phyloP scores from a whole-genome alignment of 2,888 invertebrate species.

The Acleris sparsana region DNA sequence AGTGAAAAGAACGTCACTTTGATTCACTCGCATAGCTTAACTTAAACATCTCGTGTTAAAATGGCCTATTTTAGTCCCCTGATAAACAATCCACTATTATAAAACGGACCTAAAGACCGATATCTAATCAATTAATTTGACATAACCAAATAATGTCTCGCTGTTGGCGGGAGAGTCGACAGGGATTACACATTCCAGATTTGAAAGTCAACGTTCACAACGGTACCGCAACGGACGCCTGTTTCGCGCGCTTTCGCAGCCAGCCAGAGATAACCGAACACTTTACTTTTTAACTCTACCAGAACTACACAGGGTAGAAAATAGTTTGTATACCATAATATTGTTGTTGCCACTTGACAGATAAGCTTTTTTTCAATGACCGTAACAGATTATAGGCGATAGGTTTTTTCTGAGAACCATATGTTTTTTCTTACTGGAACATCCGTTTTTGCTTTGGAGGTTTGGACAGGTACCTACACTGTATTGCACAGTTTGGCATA shows the following conservation, averaged over 20 bases:
- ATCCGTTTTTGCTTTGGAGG: conserved; percentile 25
- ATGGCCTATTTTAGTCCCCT: too few species aligned
- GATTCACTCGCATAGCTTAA: too few species aligned
- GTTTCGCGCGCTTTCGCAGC: conserved; percentile 64
- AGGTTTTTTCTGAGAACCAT: conserved; percentile 35
- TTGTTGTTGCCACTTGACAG: conserved; percentile 41
- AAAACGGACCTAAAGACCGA: background rate
- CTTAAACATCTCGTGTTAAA: too few species aligned
- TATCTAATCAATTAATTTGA: background rate
- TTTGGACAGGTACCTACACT: conserved; percentile 28
- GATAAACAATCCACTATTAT: too few species aligned
- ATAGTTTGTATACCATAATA: background rate
- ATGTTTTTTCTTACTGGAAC: conserved; percentile 33
- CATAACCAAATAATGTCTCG: conserved; percentile 1
- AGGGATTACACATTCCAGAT: conserved; percentile 61
- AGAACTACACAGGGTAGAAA: conserved; percentile 3
- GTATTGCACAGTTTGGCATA: conserved; percentile 6
- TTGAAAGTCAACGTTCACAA: conserved; percentile 64
- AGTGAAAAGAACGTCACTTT: too few species aligned
- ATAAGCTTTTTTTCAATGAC: conserved; percentile 40
- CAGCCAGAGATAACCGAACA: conserved; percentile 34
- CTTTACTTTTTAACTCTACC: conserved; percentile 38
- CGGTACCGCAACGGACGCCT: conserved; percentile 64
- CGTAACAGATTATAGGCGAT: conserved; percentile 37
- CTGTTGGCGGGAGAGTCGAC: conserved; percentile 50